phyloP scores from a whole-genome alignment of 2,113 vertebrate species.

The Mionectes macconnelli region DNA sequence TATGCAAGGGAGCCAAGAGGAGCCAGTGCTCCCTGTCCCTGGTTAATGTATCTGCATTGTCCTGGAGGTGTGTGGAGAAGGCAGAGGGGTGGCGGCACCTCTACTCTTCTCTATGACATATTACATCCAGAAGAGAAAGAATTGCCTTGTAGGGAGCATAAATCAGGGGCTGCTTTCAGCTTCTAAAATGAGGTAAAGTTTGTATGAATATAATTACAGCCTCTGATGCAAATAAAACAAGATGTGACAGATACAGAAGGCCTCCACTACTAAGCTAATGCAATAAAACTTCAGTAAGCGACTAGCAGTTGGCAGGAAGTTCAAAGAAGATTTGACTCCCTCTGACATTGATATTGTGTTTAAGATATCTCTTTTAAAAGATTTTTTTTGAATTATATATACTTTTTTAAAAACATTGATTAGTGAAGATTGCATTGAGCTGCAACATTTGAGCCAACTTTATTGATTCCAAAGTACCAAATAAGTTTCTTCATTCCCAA shows the following conservation, averaged over 20 bases:
- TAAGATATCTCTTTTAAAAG: constrained; percentile 50
- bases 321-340: constrained; percentile 33
- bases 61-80: not conserved
- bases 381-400: constrained; percentile 1
- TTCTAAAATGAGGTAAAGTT: constrained; percentile 34
- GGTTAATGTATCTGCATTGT: not conserved
- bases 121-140: constrained; percentile 6
- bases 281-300: constrained; percentile 56
- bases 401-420: not conserved
- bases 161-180: constrained; percentile 50
- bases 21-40: not conserved
- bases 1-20: not conserved
- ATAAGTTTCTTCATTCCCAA: not conserved
- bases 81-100: not conserved
- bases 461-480: constrained; percentile 13
- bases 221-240: constrained; percentile 64
- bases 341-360: constrained; percentile 10
- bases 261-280: constrained; percentile 13
- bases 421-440: not conserved
- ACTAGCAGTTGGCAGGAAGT: constrained; percentile 49
- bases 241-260: constrained; percentile 53
- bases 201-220: constrained; percentile 54
- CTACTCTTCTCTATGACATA: not conserved
- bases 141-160: constrained; percentile 56
- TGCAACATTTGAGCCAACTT: not conserved